Evolutionary conservation across 1,140 invertebrate species (phyloP).

Genomic region (Rhopalosiphum maidis): DNA sequence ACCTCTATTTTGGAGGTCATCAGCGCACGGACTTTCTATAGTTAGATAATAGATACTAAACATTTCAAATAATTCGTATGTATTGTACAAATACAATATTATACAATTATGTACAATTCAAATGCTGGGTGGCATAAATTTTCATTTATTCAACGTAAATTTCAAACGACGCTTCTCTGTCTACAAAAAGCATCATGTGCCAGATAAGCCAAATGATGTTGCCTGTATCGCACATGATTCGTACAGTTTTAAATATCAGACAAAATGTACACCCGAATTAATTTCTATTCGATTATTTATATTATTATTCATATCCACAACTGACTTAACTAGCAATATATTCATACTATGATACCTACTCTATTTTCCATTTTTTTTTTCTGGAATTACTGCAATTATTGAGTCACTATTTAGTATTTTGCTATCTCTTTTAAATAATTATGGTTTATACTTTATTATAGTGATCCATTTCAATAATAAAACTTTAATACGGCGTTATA

Average conservation of each 20-base stretch:
- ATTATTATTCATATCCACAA: neutral
- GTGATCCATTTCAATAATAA: neutral
- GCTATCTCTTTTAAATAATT: neutral
- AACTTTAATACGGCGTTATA: neutral
- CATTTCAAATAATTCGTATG: neutral
- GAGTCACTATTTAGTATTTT: neutral
- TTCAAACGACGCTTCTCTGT: neutral
- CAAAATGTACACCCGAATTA: neutral
- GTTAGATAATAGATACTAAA: neutral
- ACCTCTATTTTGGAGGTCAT: neutral
- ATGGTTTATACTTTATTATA: neutral
- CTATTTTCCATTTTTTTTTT: neutral
- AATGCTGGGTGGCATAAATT: neutral
- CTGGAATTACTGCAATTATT: neutral
- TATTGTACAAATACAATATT: neutral
- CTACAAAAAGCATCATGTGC: neutral
- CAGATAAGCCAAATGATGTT: too few species aligned
- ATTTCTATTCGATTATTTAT: neutral
- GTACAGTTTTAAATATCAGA: neutral
- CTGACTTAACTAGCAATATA: neutral
- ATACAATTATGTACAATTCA: neutral
- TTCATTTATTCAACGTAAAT: neutral
- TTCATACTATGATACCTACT: neutral
- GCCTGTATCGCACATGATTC: neutral
- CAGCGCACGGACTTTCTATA: too few species aligned